Percentiles rank a stretch among this genome's conserved stretches.
These are phyloP conservation scores for Protobothrops flavoviridis DNA, from an alignment of 2,113 vertebrate species.

Conservation along the genomic window DNA sequence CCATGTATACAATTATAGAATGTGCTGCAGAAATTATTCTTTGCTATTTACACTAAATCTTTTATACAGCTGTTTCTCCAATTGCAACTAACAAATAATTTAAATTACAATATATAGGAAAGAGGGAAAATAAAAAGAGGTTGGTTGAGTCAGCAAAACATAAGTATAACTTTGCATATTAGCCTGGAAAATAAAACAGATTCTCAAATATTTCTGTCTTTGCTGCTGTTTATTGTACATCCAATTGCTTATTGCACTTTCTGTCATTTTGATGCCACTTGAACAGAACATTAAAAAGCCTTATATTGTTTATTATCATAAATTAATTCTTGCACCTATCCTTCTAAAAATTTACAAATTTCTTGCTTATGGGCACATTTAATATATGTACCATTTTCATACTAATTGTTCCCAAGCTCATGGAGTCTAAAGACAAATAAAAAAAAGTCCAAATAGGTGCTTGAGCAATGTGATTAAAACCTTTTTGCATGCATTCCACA, in stretches of 20 bases:
- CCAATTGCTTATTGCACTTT: not conserved
- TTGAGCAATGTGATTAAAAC: not conserved
- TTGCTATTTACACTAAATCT: not conserved
- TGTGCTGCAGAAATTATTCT: not conserved
- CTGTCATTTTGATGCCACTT: not conserved
- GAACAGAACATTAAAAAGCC: not conserved
- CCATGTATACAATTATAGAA: not conserved
- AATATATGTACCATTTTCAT: not conserved
- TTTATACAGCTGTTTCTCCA: not conserved
- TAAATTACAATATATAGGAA: not conserved
- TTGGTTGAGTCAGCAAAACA: not conserved
- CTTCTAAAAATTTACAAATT: not conserved
- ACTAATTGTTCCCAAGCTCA: not conserved
- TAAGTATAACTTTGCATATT: not conserved
- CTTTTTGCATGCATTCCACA: not conserved
- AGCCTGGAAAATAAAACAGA: not conserved
- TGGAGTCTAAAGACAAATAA: not conserved
- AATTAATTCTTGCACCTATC: not conserved
- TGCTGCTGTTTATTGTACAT: not conserved
- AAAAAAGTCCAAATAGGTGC: not conserved
- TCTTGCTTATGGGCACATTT: not conserved
- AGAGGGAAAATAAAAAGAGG: not conserved
- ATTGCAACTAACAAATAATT: not conserved
- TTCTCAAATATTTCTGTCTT: not conserved
- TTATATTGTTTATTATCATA: not conserved